Conservation (phyloP, 2,113 vertebrate species). For the Pelecanoides urinatrix region DNA sequence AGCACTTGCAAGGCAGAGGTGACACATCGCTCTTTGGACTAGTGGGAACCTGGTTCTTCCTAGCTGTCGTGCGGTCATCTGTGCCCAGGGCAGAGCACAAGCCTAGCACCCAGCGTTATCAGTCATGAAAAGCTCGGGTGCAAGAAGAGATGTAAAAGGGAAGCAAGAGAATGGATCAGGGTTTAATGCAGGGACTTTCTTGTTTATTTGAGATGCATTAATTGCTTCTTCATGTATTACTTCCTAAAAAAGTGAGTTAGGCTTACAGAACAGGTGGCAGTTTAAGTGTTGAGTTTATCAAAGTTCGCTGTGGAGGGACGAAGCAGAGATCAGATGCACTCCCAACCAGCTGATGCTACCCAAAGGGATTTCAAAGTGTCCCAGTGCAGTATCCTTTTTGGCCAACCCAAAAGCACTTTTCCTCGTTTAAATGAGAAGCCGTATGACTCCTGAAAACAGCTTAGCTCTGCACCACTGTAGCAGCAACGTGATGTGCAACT, state of each 20-base stretch:
- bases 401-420: neutral
- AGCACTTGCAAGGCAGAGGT: neutral
- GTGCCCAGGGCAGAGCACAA: neutral
- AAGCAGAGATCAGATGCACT: neutral
- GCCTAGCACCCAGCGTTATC: neutral
- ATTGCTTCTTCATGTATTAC: neutral
- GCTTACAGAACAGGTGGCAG: neutral
- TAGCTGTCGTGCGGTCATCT: neutral
- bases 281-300: neutral
- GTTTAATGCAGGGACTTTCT: neutral
- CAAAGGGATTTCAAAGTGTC: neutral
- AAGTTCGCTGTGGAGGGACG: neutral
- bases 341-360: neutral
- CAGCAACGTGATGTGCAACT: neutral
- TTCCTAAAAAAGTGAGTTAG: neutral
- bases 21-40: neutral
- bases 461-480: rapidly evolving
- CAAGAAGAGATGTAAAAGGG: neutral
- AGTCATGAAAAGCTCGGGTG: neutral
- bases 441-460: neutral
- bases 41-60: neutral
- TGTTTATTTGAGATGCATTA: neutral
- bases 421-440: neutral
- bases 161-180: neutral
- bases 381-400: neutral